Conservation (phyloP, 2,113 vertebrate genomes). For the Scytalopus superciliaris region DNA sequence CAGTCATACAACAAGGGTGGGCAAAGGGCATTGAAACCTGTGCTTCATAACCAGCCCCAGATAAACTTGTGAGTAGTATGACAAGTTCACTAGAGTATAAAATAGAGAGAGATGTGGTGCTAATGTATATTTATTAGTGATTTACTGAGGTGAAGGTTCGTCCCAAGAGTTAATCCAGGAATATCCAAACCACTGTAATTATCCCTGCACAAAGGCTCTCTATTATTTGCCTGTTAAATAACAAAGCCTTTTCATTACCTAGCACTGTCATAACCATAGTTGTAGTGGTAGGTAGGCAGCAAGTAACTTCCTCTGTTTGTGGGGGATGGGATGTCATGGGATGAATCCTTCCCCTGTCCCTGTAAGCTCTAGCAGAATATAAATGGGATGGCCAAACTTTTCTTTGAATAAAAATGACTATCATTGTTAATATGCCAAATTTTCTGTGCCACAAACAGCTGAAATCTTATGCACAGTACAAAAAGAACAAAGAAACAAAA, state of each 20-base stretch:
- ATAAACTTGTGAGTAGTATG: not conserved
- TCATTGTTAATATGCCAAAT: not conserved
- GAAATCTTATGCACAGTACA: not conserved
- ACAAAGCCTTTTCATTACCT: conserved; percentile 56
- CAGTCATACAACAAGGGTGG: not conserved
- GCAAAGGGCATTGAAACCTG: conserved; percentile 22
- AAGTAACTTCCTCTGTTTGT: not conserved
- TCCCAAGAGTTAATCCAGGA: conserved; percentile 45
- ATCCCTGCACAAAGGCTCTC: conserved; percentile 42
- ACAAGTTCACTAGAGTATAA: not conserved
- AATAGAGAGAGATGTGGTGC: not conserved
- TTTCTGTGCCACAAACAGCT: not conserved
- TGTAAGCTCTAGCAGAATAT: not conserved
- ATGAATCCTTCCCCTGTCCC: not conserved
- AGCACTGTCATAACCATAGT: conserved; percentile 36
- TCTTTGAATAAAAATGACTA: not conserved
- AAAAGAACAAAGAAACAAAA: conserved; percentile 20
- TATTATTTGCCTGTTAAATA: conserved; percentile 52
- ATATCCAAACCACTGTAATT: conserved; percentile 42
- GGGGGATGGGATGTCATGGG: not conserved
- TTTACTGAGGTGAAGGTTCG: conserved; percentile 15
- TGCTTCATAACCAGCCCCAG: not conserved
- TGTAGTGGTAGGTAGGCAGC: conserved; percentile 23
- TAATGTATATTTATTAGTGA: conserved; percentile 56
- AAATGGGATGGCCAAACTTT: not conserved